These are phyloP conservation scores for Epistrophe eligans DNA, from an alignment of 2,888 invertebrate genomes.

Conservation along the genomic window DNA sequence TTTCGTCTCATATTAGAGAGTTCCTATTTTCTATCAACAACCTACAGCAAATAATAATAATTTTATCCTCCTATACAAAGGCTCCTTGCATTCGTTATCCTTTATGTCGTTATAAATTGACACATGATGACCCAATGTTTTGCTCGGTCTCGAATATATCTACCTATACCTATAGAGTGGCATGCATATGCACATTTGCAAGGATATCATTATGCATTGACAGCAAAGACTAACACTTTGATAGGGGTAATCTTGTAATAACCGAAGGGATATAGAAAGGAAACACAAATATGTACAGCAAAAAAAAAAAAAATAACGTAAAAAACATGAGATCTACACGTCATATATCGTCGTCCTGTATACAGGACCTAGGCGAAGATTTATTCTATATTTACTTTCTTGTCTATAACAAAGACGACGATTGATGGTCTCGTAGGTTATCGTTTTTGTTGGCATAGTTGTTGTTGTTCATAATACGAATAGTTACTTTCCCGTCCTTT, in stretches of 20 bases:
- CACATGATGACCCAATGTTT: constrained; percentile 29
- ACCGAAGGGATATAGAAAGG: constrained; percentile 18
- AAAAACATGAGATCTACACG: constrained; percentile 53
- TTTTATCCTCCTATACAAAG: neutral
- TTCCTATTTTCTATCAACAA: neutral
- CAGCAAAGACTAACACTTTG: constrained; percentile 65
- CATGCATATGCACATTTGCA: constrained; percentile 52
- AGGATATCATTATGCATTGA: constrained; percentile 67
- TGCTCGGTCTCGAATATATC: constrained; percentile 1
- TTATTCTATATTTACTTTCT: constrained; percentile 73
- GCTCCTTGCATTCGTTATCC: constrained; percentile 22
- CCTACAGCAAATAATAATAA: constrained; percentile 13
- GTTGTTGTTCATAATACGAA: constrained; percentile 4
- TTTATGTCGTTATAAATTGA: constrained; percentile 34
- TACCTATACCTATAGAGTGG: neutral
- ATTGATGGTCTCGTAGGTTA: constrained; percentile 65
- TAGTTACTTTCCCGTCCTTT: constrained; percentile 34
- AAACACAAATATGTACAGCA: neutral
- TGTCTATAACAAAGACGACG: constrained; percentile 54
- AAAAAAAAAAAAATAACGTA: neutral
- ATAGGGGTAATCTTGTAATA: constrained; percentile 69
- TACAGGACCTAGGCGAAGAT: constrained; percentile 43
- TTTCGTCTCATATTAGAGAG: too few relatives aligned
- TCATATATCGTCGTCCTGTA: constrained; percentile 17
- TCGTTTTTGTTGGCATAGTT: constrained; percentile 42